Evolutionary conservation across 64 coral and sea anemone genomes (phyloP).

Genomic region (Actinia equina): DNA sequence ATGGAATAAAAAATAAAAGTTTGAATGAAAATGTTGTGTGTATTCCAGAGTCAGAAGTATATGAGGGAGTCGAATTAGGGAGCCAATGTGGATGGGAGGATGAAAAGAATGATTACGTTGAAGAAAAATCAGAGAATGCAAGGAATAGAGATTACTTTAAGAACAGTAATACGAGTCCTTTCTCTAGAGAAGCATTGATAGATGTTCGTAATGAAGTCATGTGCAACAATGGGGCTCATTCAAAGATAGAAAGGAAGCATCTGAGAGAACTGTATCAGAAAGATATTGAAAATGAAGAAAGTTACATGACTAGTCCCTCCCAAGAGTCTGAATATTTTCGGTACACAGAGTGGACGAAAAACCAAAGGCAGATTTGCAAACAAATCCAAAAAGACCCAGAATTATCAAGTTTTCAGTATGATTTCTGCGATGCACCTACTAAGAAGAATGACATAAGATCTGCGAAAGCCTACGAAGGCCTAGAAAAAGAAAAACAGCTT

Average conservation of each 20-base stretch:
- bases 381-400: constrained; percentile 14
- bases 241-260: background rate
- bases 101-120: background rate
- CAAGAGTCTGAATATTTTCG: constrained; percentile 33
- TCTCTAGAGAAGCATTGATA: background rate
- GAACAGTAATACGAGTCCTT: background rate
- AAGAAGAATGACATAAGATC: background rate
- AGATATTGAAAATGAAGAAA: background rate
- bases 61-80: background rate
- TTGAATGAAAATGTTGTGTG: background rate
- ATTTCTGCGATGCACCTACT: background rate
- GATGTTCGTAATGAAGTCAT: background rate
- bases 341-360: constrained; percentile 42
- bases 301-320: background rate
- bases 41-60: constrained; percentile 1
- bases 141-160: background rate
- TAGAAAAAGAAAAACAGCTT: background rate
- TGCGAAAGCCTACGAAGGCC: background rate
- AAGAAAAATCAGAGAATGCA: background rate
- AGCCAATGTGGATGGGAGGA: background rate
- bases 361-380: constrained; percentile 23
- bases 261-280: background rate
- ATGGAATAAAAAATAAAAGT: background rate
- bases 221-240: background rate
- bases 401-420: background rate